Conservation (phyloP, 2,113 vertebrate genomes). For the Phoxinus phoxinus region DNA sequence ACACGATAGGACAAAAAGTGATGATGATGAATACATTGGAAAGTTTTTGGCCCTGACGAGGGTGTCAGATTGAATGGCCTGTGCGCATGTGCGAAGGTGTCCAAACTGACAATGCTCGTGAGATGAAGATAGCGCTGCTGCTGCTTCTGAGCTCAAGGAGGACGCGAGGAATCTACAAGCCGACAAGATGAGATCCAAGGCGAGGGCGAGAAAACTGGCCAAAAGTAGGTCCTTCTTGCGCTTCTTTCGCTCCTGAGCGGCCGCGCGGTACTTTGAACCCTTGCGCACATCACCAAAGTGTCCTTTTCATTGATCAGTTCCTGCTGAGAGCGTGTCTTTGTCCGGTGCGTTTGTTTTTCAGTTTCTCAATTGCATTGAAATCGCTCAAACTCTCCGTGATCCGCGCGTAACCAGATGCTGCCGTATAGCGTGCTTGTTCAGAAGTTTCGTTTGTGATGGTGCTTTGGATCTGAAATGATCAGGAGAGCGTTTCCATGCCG, state of each 20-base stretch:
- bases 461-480: constrained; percentile 62
- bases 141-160: constrained; percentile 98
- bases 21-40: constrained; percentile 99
- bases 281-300: constrained; percentile 68
- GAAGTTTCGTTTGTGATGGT: constrained; percentile 75
- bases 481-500: constrained; percentile 49
- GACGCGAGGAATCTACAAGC: constrained; percentile 95
- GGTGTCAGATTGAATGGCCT: constrained; percentile 99
- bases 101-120: constrained; percentile 96
- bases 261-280: constrained; percentile 65
- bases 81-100: constrained; percentile 98
- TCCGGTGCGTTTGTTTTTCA: constrained; percentile 64
- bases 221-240: constrained; percentile 90
- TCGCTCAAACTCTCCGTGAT: constrained; percentile 54
- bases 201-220: constrained; percentile 98
- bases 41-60: constrained; percentile 98
- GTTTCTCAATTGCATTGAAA: constrained; percentile 34
- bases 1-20: constrained; percentile 88
- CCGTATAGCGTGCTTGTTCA: constrained; percentile 61
- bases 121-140: constrained; percentile 99
- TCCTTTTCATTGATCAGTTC: constrained; percentile 78
- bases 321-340: constrained; percentile 70
- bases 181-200: constrained; percentile 99
- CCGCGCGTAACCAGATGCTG: constrained; percentile 63
- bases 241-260: constrained; percentile 73